Conservation (phyloP, 2,113 vertebrate species). For the Edolisoma coerulescens region DNA sequence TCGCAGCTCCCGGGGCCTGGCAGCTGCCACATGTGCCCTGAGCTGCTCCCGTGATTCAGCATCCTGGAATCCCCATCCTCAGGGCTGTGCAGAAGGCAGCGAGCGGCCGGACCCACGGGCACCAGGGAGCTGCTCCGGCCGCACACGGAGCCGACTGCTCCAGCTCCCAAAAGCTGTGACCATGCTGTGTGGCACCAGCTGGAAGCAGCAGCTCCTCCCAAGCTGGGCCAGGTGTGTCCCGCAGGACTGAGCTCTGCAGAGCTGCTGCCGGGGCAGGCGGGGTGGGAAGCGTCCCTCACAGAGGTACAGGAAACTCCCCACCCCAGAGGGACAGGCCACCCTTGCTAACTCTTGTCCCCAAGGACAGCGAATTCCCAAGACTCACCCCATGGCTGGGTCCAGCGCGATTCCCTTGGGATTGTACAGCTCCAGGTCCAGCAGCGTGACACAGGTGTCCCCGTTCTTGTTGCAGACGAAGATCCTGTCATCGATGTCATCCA, state of each 20-base stretch:
- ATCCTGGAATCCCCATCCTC: not conserved
- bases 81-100: not conserved
- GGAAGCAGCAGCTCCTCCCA: not conserved
- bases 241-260: not conserved
- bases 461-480: slow-evolving; percentile 97
- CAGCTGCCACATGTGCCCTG: not conserved
- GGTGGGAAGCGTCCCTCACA: not conserved
- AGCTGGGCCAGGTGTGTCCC: not conserved
- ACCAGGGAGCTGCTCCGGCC: not conserved
- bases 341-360: not conserved
- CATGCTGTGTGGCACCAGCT: accelerated
- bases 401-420: slow-evolving; percentile 95
- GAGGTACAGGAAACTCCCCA: not conserved
- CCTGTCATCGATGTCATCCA: slow-evolving; percentile 93
- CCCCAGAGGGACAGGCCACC: not conserved
- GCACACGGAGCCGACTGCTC: not conserved
- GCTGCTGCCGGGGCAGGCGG: too few relatives aligned
- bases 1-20: not conserved
- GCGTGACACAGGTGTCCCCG: slow-evolving; percentile 89
- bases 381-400: slow-evolving; percentile 94
- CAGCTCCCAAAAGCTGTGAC: not conserved
- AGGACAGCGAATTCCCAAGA: not conserved
- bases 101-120: not conserved
- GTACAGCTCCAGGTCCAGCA: slow-evolving; percentile 94
- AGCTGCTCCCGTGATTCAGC: not conserved